phyloP scores from a whole-genome alignment of 53 echinoderm and acorn worm species.

The Crossaster papposus region DNA sequence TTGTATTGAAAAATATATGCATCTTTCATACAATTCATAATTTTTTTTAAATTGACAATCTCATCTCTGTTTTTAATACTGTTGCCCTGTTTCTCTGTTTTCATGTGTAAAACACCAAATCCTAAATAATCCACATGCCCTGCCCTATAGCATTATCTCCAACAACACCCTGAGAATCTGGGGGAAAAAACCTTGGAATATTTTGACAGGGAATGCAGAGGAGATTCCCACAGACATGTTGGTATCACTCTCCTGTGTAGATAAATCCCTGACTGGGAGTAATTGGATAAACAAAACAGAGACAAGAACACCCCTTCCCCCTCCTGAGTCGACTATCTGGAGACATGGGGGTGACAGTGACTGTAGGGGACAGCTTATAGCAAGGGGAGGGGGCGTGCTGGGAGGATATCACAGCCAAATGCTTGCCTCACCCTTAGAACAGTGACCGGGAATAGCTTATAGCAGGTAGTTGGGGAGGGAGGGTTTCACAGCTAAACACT shows the following conservation, averaged over 20 bases:
- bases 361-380: not conserved
- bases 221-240: not conserved
- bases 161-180: not conserved
- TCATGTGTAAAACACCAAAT: not conserved
- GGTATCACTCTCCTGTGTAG: not conserved
- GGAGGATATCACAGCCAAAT: conserved; percentile 7
- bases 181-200: conserved; percentile 6
- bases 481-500: conserved; percentile 8
- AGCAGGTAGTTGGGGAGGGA: not conserved
- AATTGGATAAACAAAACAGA: conserved; percentile 33
- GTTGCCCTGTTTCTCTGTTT: not conserved
- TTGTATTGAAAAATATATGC: too few species aligned
- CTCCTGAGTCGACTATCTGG: conserved; percentile 20
- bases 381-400: not conserved
- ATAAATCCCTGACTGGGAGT: conserved; percentile 33
- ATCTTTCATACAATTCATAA: too few species aligned
- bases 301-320: not conserved
- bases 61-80: too few species aligned
- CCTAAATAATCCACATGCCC: not conserved
- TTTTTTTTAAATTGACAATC: too few species aligned
- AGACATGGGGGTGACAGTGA: conserved; percentile 35
- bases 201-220: conserved; percentile 14
- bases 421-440: not conserved
- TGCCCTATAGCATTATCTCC: not conserved
- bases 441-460: not conserved